phyloP scores from a whole-genome alignment of 2,113 vertebrate species.

The rabbit (Oryctolagus cuniculus) region DNA sequence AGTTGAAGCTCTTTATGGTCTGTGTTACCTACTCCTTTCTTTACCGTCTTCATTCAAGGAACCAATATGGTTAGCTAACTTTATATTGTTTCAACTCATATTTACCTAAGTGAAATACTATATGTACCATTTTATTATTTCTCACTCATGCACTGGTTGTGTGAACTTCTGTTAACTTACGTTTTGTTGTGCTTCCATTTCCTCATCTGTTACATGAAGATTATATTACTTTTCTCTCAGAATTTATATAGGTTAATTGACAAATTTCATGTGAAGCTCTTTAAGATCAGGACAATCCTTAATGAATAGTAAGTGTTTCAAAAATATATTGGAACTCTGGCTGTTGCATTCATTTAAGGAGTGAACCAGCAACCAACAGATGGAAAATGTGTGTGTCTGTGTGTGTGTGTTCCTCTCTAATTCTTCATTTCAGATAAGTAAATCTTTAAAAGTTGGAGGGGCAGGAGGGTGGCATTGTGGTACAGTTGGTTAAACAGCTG shows the following conservation, averaged over 20 bases:
- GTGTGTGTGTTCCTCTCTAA: too few relatives aligned
- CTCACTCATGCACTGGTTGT: not conserved
- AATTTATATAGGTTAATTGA: not conserved
- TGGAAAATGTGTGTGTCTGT: too few relatives aligned
- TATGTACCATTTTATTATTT: not conserved
- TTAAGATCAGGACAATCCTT: not conserved
- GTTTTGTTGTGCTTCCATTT: not conserved
- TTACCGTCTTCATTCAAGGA: not conserved
- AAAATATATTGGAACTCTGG: not conserved
- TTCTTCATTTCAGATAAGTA: too few relatives aligned
- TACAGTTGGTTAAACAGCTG: too few relatives aligned
- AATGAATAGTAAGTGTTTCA: not conserved
- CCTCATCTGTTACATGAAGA: not conserved
- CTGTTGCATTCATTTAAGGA: too few relatives aligned
- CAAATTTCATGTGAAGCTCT: not conserved
- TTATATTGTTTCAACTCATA: not conserved
- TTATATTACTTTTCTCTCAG: not conserved
- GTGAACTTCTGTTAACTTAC: not conserved
- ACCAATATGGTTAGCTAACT: not conserved
- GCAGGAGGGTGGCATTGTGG: too few relatives aligned
- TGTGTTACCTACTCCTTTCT: not conserved
- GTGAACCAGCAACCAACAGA: too few relatives aligned
- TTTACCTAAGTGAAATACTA: not conserved
- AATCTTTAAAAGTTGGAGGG: too few relatives aligned
- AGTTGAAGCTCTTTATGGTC: not conserved